These are phyloP conservation scores for Capromys pilorides DNA, from an alignment of 2,797 vertebrate species.

Conservation along the genomic window DNA sequence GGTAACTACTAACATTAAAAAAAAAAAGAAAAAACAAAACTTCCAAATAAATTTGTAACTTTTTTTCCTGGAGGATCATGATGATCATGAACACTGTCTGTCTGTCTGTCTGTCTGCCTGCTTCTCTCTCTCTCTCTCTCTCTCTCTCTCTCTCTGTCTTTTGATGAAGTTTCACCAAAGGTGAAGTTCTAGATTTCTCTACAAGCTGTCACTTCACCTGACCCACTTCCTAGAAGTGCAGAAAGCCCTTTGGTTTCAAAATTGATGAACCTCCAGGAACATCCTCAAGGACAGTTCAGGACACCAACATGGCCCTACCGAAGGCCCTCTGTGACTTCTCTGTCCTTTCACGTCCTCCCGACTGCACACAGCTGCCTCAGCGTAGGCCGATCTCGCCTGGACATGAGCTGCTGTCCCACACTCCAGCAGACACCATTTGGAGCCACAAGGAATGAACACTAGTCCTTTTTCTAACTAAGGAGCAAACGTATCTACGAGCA, in stretches of 20 bases:
- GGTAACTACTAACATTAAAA: too few species aligned
- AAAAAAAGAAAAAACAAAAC: too few species aligned
- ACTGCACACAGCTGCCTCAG: constrained; percentile 22
- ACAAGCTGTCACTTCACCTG: neutral
- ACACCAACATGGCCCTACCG: neutral
- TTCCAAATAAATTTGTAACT: too few species aligned
- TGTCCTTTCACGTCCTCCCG: constrained; percentile 45
- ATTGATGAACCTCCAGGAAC: neutral
- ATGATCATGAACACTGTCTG: too few species aligned
- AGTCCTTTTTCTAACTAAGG: constrained; percentile 85
- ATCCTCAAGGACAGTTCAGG: neutral
- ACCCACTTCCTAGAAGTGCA: neutral
- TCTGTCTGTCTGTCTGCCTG: too few species aligned
- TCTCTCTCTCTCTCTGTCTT: too few species aligned
- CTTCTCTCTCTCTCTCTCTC: too few species aligned
- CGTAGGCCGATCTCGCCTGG: constrained; percentile 77
- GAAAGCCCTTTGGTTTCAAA: neutral
- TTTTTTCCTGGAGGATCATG: too few species aligned
- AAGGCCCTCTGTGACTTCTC: constrained; percentile 63
- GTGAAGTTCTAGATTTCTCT: constrained; percentile 52
- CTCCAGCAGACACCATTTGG: constrained; percentile 82
- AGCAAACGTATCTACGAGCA: constrained; percentile 84
- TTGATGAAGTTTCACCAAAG: neutral
- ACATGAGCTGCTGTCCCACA: constrained; percentile 74
- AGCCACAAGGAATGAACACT: constrained; percentile 85